These are phyloP conservation scores for Drosophila rufa DNA, from an alignment of 1,140 invertebrate species.

Conservation along the genomic window DNA sequence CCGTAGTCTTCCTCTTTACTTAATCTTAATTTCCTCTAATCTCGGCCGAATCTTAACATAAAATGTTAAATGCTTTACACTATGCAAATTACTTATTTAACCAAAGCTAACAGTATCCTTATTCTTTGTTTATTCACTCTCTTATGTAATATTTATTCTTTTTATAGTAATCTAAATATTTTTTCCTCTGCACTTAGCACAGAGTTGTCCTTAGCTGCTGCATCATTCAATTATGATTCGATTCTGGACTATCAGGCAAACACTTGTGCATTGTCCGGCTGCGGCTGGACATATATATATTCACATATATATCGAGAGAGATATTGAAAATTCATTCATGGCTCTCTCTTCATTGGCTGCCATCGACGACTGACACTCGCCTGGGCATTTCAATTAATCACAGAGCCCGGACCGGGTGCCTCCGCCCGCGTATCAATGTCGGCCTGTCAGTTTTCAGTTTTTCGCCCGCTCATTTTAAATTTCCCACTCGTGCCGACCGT, in stretches of 20 bases:
- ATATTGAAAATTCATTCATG: slow-evolving; percentile 59
- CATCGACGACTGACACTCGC: slow-evolving; percentile 61
- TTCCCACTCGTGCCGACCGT: slow-evolving; percentile 50
- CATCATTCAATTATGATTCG: slow-evolving; percentile 72
- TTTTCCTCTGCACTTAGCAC: not conserved
- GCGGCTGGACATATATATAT: slow-evolving; percentile 6
- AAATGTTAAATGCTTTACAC: too few species aligned
- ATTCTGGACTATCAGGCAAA: slow-evolving; percentile 42
- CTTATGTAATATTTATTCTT: too few species aligned
- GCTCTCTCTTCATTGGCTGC: slow-evolving; percentile 55
- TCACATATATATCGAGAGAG: not conserved
- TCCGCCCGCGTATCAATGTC: slow-evolving; percentile 43
- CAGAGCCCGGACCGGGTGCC: not conserved
- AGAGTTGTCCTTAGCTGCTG: not conserved
- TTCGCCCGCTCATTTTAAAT: slow-evolving; percentile 42
- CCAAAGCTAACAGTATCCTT: too few species aligned
- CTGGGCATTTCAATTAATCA: slow-evolving; percentile 70
- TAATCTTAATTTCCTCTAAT: too few species aligned
- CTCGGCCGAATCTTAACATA: too few species aligned
- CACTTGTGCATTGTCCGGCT: slow-evolving; percentile 29
- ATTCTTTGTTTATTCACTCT: too few species aligned
- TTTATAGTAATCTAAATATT: too few species aligned
- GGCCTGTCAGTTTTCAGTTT: slow-evolving; percentile 23
- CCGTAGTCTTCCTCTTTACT: too few species aligned
- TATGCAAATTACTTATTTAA: too few species aligned